phyloP scores from a whole-genome alignment of 2,888 invertebrate species.

The Andrena flavipes region DNA sequence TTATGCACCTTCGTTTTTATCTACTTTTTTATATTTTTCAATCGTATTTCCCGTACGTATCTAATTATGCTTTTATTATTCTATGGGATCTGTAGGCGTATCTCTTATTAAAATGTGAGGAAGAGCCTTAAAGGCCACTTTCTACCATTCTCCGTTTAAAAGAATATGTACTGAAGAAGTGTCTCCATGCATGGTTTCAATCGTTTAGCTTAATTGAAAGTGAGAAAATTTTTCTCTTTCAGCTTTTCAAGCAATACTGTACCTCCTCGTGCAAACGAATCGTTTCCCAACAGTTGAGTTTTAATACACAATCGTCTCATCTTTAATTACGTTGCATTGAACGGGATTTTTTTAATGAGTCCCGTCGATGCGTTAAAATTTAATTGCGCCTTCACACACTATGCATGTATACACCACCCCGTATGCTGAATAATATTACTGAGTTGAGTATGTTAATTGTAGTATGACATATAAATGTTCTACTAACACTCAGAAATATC shows the following conservation, averaged over 20 bases:
- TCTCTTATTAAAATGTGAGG: no score
- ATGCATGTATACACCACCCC: neutral
- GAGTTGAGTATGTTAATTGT: no score
- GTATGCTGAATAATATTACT: no score
- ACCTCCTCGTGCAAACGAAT: slow-evolving; percentile 11
- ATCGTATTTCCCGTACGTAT: no score
- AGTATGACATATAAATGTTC: no score
- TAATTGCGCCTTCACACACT: neutral
- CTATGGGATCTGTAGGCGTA: no score
- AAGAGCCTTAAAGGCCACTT: neutral
- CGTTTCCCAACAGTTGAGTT: slow-evolving; percentile 27
- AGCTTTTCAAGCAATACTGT: slow-evolving; percentile 13
- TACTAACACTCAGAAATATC: no score
- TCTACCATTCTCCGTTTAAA: neutral
- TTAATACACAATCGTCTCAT: slow-evolving; percentile 11
- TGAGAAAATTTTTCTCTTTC: slow-evolving; percentile 18
- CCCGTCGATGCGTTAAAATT: neutral
- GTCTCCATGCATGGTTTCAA: slow-evolving; percentile 13
- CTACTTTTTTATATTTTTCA: no score
- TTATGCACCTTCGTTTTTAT: no score
- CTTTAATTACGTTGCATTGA: neutral
- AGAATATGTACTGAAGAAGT: neutral
- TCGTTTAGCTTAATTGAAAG: slow-evolving; percentile 4
- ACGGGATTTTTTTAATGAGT: neutral
- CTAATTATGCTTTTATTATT: no score